Conservation (phyloP, 2,888 invertebrate genomes). For the Diachrysia chrysitis region DNA sequence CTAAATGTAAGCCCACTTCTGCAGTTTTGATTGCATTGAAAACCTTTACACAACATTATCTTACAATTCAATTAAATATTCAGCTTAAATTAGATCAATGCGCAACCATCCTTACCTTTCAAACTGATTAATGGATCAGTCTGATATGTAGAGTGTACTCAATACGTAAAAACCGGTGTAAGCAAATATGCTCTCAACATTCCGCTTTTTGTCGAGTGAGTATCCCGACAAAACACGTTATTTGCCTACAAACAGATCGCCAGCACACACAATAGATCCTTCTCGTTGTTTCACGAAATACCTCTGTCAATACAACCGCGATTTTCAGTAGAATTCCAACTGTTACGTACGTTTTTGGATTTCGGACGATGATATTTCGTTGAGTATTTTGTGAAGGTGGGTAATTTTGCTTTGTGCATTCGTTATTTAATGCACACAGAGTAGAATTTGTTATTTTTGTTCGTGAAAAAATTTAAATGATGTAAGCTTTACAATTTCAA, state of each 20-base stretch:
- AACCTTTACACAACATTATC: too few relatives aligned
- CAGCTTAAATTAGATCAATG: background rate
- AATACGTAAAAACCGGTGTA: conserved; percentile 1
- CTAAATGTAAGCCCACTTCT: too few relatives aligned
- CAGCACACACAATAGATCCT: conserved; percentile 60
- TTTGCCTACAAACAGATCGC: conserved; percentile 66
- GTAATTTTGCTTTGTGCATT: conserved; percentile 4
- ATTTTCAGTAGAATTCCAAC: conserved; percentile 32
- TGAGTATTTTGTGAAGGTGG: background rate
- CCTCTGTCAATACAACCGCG: conserved; percentile 56
- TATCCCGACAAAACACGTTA: conserved; percentile 57
- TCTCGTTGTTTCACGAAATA: conserved; percentile 56
- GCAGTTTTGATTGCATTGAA: too few relatives aligned
- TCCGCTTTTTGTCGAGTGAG: conserved; percentile 18
- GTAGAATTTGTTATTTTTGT: background rate
- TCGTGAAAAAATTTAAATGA: background rate
- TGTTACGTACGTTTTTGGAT: conserved; percentile 7
- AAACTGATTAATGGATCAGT: background rate
- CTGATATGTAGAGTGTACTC: background rate
- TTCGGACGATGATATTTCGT: conserved; percentile 4
- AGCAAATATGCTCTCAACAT: conserved; percentile 10
- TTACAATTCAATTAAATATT: background rate
- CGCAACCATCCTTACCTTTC: too few relatives aligned
- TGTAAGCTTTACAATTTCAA: too few relatives aligned
- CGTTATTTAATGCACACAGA: background rate